Evolutionary conservation across 1,140 invertebrate species (phyloP), one percentile per base, ranked within the genome.

Genomic region (Calephelis nemesis): DNA sequence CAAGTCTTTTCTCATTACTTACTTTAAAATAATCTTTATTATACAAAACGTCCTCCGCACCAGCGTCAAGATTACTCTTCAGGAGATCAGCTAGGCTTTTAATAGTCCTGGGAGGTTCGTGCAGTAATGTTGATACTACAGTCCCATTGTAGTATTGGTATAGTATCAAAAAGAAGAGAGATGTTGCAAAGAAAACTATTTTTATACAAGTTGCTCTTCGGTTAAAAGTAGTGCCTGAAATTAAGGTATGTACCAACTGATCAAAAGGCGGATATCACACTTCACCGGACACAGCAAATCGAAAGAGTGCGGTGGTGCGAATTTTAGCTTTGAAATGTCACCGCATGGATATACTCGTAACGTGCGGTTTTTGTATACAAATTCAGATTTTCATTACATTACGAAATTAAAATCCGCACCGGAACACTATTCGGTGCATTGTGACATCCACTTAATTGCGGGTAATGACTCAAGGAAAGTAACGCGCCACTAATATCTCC

Each of bases 111-210:
- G 93, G 93, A 42, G 94, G 93, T 63, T 94, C 93, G 69, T 94
- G 93, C 19, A 96, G 83, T n/a, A 96, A 82, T 1, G 94, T 94
- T 7, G 95, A 95, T 1, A 96, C 95, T 68, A 96, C 94, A 70
- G 93, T 95, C 0, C 95, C 95, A 19, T 95, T 95, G 80, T 96
- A 96, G 75, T 95, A 96, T 78, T 96, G 95, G 83, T 94, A 95
- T 10, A 95, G 79, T 15, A 94, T 88, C 63, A 95, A 80, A 0
- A 94, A 93, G 86, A 95, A 95, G 0, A 95, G 62, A 65, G 95
- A 93, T 8, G 94, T 93, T 0, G 93, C 93, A 13, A 95, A 90
- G 3, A 94, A 93, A 11, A 94, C 84, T 15, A 95, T 91, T 49
- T 94, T 93, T n/a, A 94, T 93, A 8, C 94, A 93, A 47, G 87